Percentiles rank a stretch among this genome's conserved stretches.
phyloP scores from a whole-genome alignment of 2,113 vertebrate genomes.

The Phylloscopus whistleri region DNA sequence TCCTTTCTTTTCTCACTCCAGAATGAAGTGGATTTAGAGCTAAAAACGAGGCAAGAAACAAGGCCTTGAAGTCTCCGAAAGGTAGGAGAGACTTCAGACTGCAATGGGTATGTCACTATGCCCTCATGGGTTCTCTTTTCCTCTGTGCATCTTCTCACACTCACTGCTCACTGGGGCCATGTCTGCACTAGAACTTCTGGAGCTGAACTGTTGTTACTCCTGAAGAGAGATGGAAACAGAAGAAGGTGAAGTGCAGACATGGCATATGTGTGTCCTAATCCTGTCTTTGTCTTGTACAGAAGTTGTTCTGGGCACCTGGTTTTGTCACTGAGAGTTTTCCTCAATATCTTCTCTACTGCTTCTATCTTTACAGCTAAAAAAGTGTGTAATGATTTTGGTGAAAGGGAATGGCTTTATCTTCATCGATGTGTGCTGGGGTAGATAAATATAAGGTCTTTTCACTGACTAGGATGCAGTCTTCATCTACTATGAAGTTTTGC shows the following conservation, averaged over 20 bases:
- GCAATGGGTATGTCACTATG: constrained; percentile 68
- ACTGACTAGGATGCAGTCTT: background rate
- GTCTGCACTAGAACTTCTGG: constrained; percentile 17
- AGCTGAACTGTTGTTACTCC: background rate
- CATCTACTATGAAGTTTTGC: constrained; percentile 4
- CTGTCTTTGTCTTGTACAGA: background rate
- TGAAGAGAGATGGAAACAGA: background rate
- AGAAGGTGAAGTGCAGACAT: constrained; percentile 7
- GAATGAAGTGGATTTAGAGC: constrained; percentile 75
- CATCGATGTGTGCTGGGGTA: background rate
- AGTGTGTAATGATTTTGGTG: background rate
- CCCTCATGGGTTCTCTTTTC: constrained; percentile 59
- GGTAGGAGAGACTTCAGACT: constrained; percentile 68
- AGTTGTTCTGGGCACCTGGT: background rate
- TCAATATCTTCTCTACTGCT: background rate
- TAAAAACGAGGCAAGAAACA: constrained; percentile 47
- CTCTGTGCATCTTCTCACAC: constrained; percentile 22
- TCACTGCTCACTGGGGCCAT: background rate
- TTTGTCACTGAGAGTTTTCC: background rate
- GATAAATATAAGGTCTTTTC: background rate
- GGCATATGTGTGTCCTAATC: background rate
- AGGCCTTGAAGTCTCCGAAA: constrained; percentile 64
- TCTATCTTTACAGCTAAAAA: background rate
- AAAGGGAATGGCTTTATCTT: background rate
- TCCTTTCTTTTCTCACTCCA: constrained; percentile 43